phyloP scores from a whole-genome alignment of 2,797 vertebrate species.

The Lacerta bilineata region DNA sequence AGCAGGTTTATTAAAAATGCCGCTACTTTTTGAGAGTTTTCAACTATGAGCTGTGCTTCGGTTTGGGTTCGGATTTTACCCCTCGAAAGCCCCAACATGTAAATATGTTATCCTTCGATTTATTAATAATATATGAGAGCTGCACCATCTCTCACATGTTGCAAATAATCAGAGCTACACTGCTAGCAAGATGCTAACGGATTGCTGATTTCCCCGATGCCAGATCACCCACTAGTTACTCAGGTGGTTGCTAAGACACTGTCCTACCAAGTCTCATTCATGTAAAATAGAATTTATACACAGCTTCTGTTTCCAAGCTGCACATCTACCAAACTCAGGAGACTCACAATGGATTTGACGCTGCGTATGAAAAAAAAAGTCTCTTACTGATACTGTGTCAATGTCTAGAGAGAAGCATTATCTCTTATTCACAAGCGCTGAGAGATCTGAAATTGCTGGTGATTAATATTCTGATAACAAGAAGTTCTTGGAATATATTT shows the following conservation, averaged over 20 bases:
- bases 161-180: conserved; percentile 31
- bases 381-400: not conserved
- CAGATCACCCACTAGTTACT: conserved; percentile 48
- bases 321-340: conserved; percentile 45
- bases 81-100: conserved; percentile 28
- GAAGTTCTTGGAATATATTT: not conserved
- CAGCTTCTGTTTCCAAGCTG: conserved; percentile 48
- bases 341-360: conserved; percentile 36
- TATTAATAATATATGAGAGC: conserved; percentile 3
- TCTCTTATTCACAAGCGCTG: conserved; percentile 18
- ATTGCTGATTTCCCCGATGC: not conserved
- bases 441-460: not conserved
- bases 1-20: not conserved
- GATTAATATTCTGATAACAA: not conserved
- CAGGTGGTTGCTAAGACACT: conserved; percentile 60
- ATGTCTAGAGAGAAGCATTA: not conserved
- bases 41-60: conserved; percentile 14
- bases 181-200: conserved; percentile 39
- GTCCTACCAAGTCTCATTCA: conserved; percentile 55
- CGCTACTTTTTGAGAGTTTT: not conserved
- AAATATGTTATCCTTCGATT: conserved; percentile 14
- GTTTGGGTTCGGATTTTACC: not conserved
- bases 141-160: conserved; percentile 38
- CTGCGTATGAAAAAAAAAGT: not conserved
- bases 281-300: conserved; percentile 48